A percentile compares a stretch with the other conserved stretches of the same genome.
Evolutionary conservation across 2,797 vertebrate species (phyloP).

Genomic region (Clangula hyemalis): DNA sequence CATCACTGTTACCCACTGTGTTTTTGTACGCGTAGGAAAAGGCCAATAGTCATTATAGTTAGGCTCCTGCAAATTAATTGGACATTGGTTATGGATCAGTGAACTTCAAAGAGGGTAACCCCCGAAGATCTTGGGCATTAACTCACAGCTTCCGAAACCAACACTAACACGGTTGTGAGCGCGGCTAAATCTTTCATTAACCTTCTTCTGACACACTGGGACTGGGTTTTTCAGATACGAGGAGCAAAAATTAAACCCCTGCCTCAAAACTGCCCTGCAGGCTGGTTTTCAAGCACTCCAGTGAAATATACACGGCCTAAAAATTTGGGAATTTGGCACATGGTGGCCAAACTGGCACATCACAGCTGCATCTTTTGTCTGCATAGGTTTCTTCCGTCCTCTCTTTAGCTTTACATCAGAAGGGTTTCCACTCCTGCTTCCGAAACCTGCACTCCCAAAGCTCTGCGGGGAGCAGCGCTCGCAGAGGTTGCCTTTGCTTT

Average conservation of each 20-base stretch:
- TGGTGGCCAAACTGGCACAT: neutral
- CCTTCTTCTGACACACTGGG: conserved; percentile 32
- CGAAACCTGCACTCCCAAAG: neutral
- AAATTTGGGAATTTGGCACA: neutral
- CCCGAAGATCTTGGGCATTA: conserved; percentile 65
- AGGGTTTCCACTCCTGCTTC: neutral
- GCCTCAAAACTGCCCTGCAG: neutral
- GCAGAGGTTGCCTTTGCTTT: neutral
- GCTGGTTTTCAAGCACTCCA: accelerated
- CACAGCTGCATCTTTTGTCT: neutral
- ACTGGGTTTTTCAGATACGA: neutral
- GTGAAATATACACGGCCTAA: accelerated
- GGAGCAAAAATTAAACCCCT: conserved; percentile 45
- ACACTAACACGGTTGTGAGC: conserved; percentile 61
- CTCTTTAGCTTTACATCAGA: neutral
- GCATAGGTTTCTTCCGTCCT: neutral
- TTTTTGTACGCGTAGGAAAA: conserved; percentile 54
- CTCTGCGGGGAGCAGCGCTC: accelerated
- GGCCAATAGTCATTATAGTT: conserved; percentile 71
- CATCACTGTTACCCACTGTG: conserved; percentile 36
- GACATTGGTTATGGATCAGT: conserved; percentile 72
- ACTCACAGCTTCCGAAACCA: conserved; percentile 63
- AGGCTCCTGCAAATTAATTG: conserved; percentile 71
- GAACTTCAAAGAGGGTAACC: conserved; percentile 70
- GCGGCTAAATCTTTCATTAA: conserved; percentile 59